A percentile compares a stretch with the other conserved stretches of the same genome.
Evolutionary conservation across 2,797 vertebrate genomes (phyloP).

Genomic region (Lacerta agilis): DNA sequence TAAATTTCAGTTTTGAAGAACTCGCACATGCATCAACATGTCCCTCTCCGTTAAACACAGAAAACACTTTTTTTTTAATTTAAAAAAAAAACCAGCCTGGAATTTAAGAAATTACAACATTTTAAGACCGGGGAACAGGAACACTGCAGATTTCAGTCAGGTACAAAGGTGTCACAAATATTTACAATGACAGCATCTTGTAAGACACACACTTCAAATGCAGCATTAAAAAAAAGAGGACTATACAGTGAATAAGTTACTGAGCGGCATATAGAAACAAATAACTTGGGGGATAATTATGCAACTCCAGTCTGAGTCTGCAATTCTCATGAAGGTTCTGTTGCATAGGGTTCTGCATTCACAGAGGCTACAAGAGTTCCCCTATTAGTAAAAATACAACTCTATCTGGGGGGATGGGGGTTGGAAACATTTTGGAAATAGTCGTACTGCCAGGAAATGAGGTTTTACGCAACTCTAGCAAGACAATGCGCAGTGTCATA

Average conservation of each 20-base stretch:
- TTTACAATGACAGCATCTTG: background rate
- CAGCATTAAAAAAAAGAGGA: background rate
- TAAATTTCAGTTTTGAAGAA: constrained; percentile 7
- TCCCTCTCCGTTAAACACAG: background rate
- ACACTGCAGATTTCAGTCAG: background rate
- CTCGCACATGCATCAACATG: background rate
- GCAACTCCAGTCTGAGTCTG: background rate
- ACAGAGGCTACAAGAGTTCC: background rate
- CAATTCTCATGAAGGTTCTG: background rate
- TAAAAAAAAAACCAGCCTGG: constrained; percentile 21
- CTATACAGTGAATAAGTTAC: constrained; percentile 13
- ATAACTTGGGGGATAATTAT: background rate
- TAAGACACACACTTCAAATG: background rate
- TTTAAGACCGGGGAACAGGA: rapidly evolving
- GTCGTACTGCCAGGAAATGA: background rate
- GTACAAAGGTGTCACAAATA: constrained; percentile 10
- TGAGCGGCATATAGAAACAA: background rate
- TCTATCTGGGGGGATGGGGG: background rate
- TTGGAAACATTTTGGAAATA: background rate
- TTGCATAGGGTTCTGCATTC: background rate
- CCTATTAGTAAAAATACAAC: too few species aligned
- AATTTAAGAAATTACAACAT: constrained; percentile 19
- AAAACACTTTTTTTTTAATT: background rate
- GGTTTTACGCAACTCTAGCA: background rate
- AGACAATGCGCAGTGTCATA: background rate